phyloP scores from a whole-genome alignment of 2,113 vertebrate species.

The Dolichallabes microphthalmus region DNA sequence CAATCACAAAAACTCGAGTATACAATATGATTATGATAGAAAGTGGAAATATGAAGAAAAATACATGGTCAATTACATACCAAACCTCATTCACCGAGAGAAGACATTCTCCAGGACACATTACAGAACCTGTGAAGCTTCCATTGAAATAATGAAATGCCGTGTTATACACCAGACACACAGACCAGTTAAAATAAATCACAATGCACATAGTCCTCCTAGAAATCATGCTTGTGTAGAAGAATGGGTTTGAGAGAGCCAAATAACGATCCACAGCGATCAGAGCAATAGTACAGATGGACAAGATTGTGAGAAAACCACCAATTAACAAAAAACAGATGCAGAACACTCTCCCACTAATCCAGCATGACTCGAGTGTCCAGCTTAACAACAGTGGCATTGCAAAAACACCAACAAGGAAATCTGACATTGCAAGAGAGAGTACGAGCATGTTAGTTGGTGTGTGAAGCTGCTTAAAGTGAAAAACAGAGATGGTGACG shows the following conservation, averaged over 20 bases:
- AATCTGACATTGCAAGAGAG: too few species aligned
- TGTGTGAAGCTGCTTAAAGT: too few species aligned
- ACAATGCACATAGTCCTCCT: neutral
- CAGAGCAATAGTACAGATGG: neutral
- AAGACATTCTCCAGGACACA: slow-evolving; percentile 19
- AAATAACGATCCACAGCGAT: slow-evolving; percentile 43
- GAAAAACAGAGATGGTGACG: too few species aligned
- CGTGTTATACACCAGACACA: slow-evolving; percentile 19
- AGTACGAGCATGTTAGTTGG: too few species aligned
- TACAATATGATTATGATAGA: slow-evolving; percentile 18
- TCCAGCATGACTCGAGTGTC: too few species aligned
- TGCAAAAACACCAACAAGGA: too few species aligned
- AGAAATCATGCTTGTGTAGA: slow-evolving; percentile 31
- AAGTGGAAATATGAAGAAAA: neutral
- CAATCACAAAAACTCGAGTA: neutral
- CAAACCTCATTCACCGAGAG: neutral
- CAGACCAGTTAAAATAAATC: slow-evolving; percentile 4
- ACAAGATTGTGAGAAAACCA: neutral
- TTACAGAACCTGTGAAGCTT: slow-evolving; percentile 38
- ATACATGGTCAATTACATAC: neutral
- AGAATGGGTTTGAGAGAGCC: slow-evolving; percentile 45
- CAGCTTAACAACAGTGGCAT: too few species aligned
- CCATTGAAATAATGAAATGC: slow-evolving; percentile 31
- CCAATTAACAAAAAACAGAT: neutral
- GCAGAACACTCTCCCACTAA: slow-evolving; percentile 23